Conservation (phyloP, 2,113 vertebrate genomes). For the Otus sunia region DNA sequence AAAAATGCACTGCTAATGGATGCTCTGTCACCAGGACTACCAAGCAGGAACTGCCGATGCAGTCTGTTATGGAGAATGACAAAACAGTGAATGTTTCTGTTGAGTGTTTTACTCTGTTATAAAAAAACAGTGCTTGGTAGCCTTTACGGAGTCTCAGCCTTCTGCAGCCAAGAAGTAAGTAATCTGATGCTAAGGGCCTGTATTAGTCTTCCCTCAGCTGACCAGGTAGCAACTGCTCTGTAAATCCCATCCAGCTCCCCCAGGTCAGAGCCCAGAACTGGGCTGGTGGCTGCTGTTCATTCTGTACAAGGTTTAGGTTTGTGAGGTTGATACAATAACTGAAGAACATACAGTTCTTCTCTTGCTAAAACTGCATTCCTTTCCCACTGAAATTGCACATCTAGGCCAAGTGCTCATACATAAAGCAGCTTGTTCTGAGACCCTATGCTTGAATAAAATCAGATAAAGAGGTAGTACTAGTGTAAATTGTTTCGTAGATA, state of each 20-base stretch:
- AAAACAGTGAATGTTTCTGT: conserved; percentile 10
- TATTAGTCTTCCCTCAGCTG: conserved; percentile 35
- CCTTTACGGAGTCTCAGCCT: background rate
- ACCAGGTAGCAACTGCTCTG: conserved; percentile 9
- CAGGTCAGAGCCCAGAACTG: conserved; percentile 50
- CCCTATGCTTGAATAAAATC: too few species aligned
- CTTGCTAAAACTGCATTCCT: too few species aligned
- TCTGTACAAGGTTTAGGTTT: conserved; percentile 1
- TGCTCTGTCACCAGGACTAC: background rate
- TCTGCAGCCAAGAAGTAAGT: conserved; percentile 30
- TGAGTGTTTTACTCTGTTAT: conserved; percentile 23
- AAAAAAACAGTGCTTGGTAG: conserved; percentile 33
- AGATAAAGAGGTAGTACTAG: too few species aligned
- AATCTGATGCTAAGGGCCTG: conserved; percentile 32
- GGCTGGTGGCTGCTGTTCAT: conserved; percentile 23
- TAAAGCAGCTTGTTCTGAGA: too few species aligned
- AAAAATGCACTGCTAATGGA: conserved; percentile 22
- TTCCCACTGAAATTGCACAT: too few species aligned
- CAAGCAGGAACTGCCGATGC: conserved; percentile 20
- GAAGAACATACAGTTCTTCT: too few species aligned
- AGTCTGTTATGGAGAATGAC: conserved; percentile 22
- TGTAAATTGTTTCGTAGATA: too few species aligned
- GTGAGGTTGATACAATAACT: too few species aligned
- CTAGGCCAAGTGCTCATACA: too few species aligned
- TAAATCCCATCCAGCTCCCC: conserved; percentile 49